These are phyloP conservation scores for Hyppa rectilinea DNA, from an alignment of 2,888 invertebrate species.

Conservation along the genomic window DNA sequence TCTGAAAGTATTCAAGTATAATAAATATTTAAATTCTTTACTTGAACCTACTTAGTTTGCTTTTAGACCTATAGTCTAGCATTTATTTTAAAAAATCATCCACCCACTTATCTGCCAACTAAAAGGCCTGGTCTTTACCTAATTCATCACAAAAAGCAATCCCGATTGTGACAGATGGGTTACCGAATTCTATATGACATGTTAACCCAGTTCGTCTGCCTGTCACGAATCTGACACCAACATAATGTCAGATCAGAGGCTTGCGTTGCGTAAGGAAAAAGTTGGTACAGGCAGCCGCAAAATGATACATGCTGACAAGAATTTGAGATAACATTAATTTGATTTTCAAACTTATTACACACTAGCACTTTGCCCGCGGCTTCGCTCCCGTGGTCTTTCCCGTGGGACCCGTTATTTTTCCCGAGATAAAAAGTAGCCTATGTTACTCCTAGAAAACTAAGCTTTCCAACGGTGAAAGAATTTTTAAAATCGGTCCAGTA, in stretches of 20 bases:
- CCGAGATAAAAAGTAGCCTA: too few species aligned
- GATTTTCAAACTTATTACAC: too few species aligned
- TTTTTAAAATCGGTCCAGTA: too few species aligned
- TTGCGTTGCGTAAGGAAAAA: conserved; percentile 20
- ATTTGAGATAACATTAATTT: too few species aligned
- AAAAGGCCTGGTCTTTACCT: background rate
- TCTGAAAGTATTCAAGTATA: conserved; percentile 3
- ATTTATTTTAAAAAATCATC: background rate
- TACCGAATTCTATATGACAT: conserved; percentile 20
- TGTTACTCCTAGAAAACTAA: too few species aligned
- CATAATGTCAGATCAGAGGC: conserved; percentile 17
- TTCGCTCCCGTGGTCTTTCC: too few species aligned
- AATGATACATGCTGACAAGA: background rate
- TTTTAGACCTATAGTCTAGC: background rate
- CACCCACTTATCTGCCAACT: background rate
- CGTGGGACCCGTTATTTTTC: too few species aligned
- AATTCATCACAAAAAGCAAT: conserved; percentile 28
- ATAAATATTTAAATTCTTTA: background rate
- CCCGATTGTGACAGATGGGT: conserved; percentile 9
- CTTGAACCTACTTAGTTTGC: background rate
- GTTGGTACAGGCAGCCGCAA: background rate
- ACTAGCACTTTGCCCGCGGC: too few species aligned
- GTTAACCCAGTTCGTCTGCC: conserved; percentile 38
- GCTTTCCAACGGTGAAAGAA: too few species aligned
- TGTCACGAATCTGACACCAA: conserved; percentile 31